phyloP scores from a whole-genome alignment of 2,888 invertebrate genomes.

The Harmothoe impar region DNA sequence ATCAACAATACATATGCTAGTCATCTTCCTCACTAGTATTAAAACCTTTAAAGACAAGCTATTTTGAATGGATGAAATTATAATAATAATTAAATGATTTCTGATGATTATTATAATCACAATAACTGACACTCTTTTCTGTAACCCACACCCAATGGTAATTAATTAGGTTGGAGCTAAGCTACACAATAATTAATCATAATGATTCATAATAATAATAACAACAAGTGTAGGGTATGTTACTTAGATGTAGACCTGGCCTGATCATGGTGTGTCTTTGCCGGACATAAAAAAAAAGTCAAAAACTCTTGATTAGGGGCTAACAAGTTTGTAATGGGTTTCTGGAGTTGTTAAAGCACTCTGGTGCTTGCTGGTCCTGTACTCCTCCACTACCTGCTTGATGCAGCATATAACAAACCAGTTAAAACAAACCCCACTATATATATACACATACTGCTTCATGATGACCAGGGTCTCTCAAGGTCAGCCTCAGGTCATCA shows the following conservation, averaged over 20 bases:
- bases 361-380: background rate
- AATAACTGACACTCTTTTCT: background rate
- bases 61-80: background rate
- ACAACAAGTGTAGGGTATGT: conserved; percentile 1
- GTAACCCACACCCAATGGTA: conserved; percentile 35
- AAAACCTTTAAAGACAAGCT: conserved; percentile 21
- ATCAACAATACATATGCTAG: conserved; percentile 22
- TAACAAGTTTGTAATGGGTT: background rate
- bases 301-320: background rate
- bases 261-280: conserved; percentile 37
- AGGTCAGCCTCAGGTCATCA: conserved; percentile 31
- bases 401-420: background rate
- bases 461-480: conserved; percentile 23
- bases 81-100: conserved; percentile 16
- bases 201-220: background rate
- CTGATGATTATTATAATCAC: background rate
- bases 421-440: background rate
- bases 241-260: conserved; percentile 16
- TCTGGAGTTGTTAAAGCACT: background rate
- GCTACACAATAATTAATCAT: conserved; percentile 48
- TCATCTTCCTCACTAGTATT: conserved; percentile 5
- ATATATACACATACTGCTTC: background rate
- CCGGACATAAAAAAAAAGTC: background rate
- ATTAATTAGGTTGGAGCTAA: conserved; percentile 23
- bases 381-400: background rate